Conservation (phyloP, 2,888 invertebrate genomes). For the Pyrrhosoma nymphula region DNA sequence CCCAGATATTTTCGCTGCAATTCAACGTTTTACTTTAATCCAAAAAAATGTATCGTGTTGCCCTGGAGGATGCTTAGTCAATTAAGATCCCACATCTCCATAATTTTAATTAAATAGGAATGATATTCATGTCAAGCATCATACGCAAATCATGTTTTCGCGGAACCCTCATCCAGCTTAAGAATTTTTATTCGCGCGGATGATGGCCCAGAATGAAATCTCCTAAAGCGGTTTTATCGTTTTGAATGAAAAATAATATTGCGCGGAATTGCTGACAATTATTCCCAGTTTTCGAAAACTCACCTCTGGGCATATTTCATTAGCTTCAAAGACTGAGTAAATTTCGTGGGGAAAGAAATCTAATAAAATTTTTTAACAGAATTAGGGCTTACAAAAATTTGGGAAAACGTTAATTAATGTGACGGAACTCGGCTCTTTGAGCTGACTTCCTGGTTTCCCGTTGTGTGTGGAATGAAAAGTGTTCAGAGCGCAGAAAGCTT, state of each 20-base stretch:
- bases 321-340: neutral
- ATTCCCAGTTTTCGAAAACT: neutral
- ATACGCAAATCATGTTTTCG: neutral
- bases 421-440: neutral
- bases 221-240: slow-evolving; percentile 28
- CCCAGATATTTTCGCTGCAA: neutral
- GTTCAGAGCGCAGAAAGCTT: no score
- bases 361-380: neutral
- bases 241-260: slow-evolving; percentile 1
- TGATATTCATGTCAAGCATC: neutral
- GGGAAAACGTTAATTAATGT: neutral
- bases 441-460: no score
- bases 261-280: neutral
- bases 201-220: neutral
- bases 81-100: neutral
- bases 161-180: slow-evolving; percentile 10
- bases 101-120: neutral
- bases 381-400: neutral
- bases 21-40: neutral
- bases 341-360: neutral
- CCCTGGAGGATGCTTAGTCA: neutral
- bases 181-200: neutral
- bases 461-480: no score
- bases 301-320: slow-evolving; percentile 28
- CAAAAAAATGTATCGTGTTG: neutral